Conservation (phyloP, 2,113 vertebrate genomes). For the Rutilus rutilus region DNA sequence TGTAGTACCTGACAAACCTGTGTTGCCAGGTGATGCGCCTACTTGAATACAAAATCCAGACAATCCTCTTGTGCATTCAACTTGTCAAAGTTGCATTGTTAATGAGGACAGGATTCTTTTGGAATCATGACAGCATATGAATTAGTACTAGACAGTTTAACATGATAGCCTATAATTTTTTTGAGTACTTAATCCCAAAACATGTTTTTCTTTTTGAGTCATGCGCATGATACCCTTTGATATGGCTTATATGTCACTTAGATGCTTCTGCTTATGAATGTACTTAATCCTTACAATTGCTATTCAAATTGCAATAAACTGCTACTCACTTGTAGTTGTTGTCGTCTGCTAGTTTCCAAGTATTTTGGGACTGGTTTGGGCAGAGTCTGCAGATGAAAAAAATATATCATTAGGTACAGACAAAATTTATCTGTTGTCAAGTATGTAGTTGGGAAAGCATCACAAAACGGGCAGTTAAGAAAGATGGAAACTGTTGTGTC, state of each 20-base stretch:
- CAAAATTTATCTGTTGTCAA: background rate
- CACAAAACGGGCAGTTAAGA: background rate
- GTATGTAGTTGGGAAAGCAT: background rate
- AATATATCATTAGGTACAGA: background rate
- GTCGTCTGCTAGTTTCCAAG: background rate
- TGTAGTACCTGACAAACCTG: slow-evolving; percentile 23
- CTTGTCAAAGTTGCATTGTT: background rate
- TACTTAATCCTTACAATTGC: background rate
- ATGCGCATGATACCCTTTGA: background rate
- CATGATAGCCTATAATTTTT: background rate
- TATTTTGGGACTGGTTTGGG: background rate
- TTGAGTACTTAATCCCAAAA: slow-evolving; percentile 37
- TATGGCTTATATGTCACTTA: background rate
- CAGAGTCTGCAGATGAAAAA: background rate
- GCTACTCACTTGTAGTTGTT: background rate
- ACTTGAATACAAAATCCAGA: background rate
- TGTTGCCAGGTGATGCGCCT: background rate
- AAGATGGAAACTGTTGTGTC: background rate
- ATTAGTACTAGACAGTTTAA: background rate
- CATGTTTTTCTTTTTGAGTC: background rate
- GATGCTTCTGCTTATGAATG: background rate
- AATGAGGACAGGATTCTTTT: background rate
- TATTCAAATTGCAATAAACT: background rate
- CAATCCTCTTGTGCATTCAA: slow-evolving; percentile 7
- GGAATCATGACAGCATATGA: background rate